Evolutionary conservation across 2,888 invertebrate species (phyloP).

Genomic region (Agrochola macilenta): DNA sequence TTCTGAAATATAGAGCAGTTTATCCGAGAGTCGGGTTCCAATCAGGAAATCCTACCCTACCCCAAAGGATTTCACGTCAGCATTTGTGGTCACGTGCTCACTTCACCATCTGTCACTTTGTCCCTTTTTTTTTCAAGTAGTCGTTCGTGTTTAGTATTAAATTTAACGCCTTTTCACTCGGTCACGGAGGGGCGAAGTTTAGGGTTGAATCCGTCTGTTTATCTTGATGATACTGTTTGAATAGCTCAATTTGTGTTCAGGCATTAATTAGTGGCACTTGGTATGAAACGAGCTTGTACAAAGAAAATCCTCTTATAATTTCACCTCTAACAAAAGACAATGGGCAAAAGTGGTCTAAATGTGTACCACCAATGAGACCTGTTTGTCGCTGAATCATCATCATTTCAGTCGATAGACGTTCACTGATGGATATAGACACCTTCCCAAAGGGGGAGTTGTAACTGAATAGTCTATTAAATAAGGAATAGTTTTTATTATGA

Average conservation of each 20-base stretch:
- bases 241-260: not conserved
- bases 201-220: slow-evolving; percentile 8
- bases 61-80: slow-evolving; percentile 17
- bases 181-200: not conserved
- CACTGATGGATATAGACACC: not conserved
- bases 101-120: slow-evolving; percentile 27
- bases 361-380: too few relatives aligned
- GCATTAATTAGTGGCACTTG: not conserved
- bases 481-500: too few relatives aligned
- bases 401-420: not conserved
- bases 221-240: not conserved
- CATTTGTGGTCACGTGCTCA: slow-evolving; percentile 31
- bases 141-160: slow-evolving; percentile 30
- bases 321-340: not conserved
- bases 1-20: slow-evolving; percentile 19
- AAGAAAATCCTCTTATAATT: not conserved
- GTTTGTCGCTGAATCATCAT: not conserved
- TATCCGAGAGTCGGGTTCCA: slow-evolving; percentile 18
- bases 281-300: not conserved
- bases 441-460: not conserved
- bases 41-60: slow-evolving; percentile 7
- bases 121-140: slow-evolving; percentile 33
- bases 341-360: not conserved
- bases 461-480: not conserved
- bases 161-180: slow-evolving; percentile 15